Base-by-base conservation (phyloP, 2,888 invertebrate species). In the Cataglyphis albicans region DNA sequence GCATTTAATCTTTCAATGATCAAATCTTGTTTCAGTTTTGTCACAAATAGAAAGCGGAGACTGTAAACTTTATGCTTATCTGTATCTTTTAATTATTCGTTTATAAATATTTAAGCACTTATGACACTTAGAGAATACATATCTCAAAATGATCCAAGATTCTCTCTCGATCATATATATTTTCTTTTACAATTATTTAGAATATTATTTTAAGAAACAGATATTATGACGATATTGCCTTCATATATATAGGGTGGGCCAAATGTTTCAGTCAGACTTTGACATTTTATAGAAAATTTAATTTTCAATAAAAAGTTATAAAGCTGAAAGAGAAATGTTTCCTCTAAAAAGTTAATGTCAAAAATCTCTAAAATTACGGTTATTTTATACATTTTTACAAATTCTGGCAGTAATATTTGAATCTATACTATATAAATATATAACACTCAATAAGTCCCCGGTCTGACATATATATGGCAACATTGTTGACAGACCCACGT, bases 91-190 rank as follows among this genome's bases (percentile, higher is more conserved):
- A 52, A 52, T 75, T 65, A 76, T 52, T 10, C 12, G 21, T 21
- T 59, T 61, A 61, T 44, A 25, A 80, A 80, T 48, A 44, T 72
- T 80, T 80, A 18, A 5, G 5, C 25, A 32, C 59, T 59, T 72
- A 18, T 35, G 29, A 15, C 12, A 15, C 12, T 48, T 35, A 35
- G 35, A 72, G 21, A 21, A 25, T 25, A 25, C 25, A 44, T 59
- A 38, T 3, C 44, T 35, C 10, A 15, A 70, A 70, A 48, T 35
- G 15, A 59, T 44, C 5, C 10, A 59, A 57, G 18, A 32, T 32
- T 32, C 5, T n/a, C 12, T 9, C 9, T 10, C 7, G n/a, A 21
- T 15, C 4, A n/a, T 35, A 4, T 48, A 15, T 44, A 3, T 18
- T 21, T 72, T 44, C 21, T 32, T 21, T 59, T 18, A 15, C 9